Evolutionary conservation across 2,888 invertebrate genomes (phyloP).

Genomic region (Aspidiotus destructor): DNA sequence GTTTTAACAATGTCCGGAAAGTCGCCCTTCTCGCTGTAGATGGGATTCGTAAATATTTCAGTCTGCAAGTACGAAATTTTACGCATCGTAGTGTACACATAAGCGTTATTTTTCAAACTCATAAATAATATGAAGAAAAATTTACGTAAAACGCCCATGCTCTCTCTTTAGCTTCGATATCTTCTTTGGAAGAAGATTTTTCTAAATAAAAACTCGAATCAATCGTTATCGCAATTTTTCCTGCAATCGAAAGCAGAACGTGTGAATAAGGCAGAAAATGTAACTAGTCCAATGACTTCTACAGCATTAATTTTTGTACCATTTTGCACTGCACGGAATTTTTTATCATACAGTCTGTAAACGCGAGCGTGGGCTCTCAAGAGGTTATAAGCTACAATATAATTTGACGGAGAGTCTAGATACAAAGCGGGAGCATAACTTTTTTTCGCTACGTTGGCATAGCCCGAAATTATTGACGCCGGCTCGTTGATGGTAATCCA

Average conservation of each 20-base stretch:
- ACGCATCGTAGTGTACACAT: too few relatives aligned
- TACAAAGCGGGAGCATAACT: conserved; percentile 38
- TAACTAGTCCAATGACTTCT: too few relatives aligned
- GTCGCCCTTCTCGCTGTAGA: conserved; percentile 41
- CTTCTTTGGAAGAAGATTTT: conserved; percentile 25
- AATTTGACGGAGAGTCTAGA: conserved; percentile 47
- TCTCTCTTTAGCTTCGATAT: conserved; percentile 26
- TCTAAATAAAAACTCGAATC: conserved; percentile 11
- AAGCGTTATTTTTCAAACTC: too few relatives aligned
- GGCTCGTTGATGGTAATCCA: conserved; percentile 67
- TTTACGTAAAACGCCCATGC: conserved; percentile 27
- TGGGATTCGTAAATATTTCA: neutral
- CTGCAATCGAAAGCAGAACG: conserved; percentile 3
- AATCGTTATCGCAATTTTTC: conserved; percentile 24
- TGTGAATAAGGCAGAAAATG: too few relatives aligned
- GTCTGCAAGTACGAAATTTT: neutral
- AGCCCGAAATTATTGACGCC: conserved; percentile 36
- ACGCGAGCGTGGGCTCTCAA: conserved; percentile 56
- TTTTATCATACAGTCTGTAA: conserved; percentile 52
- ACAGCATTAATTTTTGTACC: conserved; percentile 41
- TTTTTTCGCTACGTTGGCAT: conserved; percentile 34
- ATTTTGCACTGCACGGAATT: conserved; percentile 48
- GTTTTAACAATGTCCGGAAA: conserved; percentile 47
- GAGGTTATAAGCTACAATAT: conserved; percentile 54
- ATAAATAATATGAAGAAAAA: too few relatives aligned